Conservation (phyloP, 2,797 vertebrate genomes). For the Poeciliopsis turneri region DNA sequence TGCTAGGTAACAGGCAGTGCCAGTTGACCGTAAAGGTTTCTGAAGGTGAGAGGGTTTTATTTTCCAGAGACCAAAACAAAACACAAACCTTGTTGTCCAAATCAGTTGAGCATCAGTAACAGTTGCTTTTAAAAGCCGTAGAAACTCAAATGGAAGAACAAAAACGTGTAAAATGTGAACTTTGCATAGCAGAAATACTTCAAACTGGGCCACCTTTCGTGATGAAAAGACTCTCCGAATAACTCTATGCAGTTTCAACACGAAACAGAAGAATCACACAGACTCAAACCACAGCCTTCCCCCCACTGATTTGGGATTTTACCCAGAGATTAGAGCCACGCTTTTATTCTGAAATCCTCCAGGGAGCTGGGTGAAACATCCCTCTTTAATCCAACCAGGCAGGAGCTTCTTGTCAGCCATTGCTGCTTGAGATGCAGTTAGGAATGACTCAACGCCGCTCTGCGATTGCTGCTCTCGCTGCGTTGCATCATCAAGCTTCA, state of each 20-base stretch:
- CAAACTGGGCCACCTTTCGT: not conserved
- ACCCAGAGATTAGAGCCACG: not conserved
- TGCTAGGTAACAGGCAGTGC: too few relatives aligned
- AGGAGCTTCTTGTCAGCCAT: conserved; percentile 1
- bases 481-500: not conserved
- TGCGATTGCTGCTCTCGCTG: conserved; percentile 14
- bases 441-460: not conserved
- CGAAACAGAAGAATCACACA: not conserved
- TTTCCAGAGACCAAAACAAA: too few relatives aligned
- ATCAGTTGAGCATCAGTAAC: too few relatives aligned
- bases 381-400: not conserved
- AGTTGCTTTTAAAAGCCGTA: too few relatives aligned
- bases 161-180: too few relatives aligned
- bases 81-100: too few relatives aligned
- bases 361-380: not conserved
- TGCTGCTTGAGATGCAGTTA: not conserved
- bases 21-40: too few relatives aligned
- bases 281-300: not conserved
- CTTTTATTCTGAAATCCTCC: not conserved
- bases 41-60: too few relatives aligned
- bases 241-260: not conserved
- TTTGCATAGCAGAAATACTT: not conserved
- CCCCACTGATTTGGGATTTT: not conserved
- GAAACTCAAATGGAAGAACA: too few relatives aligned
- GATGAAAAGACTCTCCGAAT: not conserved